Evolutionary conservation across 2,888 invertebrate species (phyloP), one percentile per base, ranked within the genome.

Genomic region (Uloborus plumipes): DNA sequence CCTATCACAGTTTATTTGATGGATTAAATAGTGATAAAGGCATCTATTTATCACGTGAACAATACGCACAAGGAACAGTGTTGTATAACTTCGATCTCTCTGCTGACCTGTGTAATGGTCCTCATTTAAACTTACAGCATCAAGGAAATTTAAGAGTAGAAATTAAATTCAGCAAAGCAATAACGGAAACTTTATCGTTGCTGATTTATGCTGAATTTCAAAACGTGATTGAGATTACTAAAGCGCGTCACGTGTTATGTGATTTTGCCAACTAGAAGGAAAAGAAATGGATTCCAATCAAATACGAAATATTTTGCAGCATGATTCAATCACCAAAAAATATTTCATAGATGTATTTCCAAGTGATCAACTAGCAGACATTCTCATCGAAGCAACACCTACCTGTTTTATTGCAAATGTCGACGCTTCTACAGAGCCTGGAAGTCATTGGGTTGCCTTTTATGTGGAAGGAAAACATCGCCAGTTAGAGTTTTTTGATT

Each of bases 1-100:
- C 86, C 2, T 88, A 87, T 70, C 86, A 87, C 59, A 87, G 87
- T 0, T 66, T 88, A n/a, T 87, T 86, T 51, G 81, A 80, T 0
- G 86, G 86, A 1, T 86, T 85, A 11, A 85, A 85, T 39, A 84
- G 86, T 39, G 86, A 86, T 49, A 75, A 85, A 11, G 86, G 86
- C 11, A 86, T 86, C 62, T 69, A 69, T n/a, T 26, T 55, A 14
- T 15, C 55, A 0, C 20, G 76, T n/a, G 75, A 75, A 20, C 58
- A 74, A 15, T 75, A n/a, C 58, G 15, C 71, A 1, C 14, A 64
- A n/a, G 72, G 71, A 6, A 51, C 71, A 31, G 22, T 49, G 9
- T n/a, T 78, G 6, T 72, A 71, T 49, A 59, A 58, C 16, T 78
- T 78, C 50, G 78, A 78, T 58, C 22, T 78, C n/a, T 59, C n/a